These are phyloP conservation scores for Papilio glaucus DNA, from an alignment of 1,140 invertebrate genomes.

Conservation along the genomic window DNA sequence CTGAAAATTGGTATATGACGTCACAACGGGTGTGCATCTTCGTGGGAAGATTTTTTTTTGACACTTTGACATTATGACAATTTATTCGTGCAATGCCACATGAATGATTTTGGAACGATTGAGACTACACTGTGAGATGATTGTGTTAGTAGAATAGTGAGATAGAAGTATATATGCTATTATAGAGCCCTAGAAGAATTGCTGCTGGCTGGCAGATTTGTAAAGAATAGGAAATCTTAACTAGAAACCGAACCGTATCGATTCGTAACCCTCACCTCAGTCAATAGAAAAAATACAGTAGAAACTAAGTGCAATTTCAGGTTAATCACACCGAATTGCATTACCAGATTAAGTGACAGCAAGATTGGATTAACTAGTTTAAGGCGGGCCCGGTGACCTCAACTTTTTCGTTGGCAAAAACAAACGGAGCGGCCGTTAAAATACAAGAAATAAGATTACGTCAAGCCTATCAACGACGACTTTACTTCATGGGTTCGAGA, in stretches of 20 bases:
- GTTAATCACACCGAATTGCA: neutral
- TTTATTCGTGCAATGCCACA: too few species aligned
- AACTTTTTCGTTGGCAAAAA: constrained; percentile 13
- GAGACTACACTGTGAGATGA: too few species aligned
- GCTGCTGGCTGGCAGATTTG: neutral
- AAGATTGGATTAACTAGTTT: constrained; percentile 7
- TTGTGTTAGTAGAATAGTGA: too few species aligned
- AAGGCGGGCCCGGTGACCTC: constrained; percentile 25
- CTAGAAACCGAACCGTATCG: too few species aligned
- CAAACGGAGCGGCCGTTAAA: constrained; percentile 20
- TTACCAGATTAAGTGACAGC: constrained; percentile 16
- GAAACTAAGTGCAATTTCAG: neutral
- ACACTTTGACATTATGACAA: too few species aligned
- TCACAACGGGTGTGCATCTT: too few species aligned
- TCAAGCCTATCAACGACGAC: constrained; percentile 12
- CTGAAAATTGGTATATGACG: too few species aligned
- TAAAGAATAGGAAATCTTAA: neutral
- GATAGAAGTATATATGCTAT: too few species aligned
- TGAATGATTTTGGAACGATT: too few species aligned
- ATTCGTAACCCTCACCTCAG: too few species aligned
- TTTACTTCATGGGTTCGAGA: constrained; percentile 1
- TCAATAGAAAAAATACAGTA: neutral
- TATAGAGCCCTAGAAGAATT: too few species aligned
- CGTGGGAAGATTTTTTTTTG: too few species aligned
- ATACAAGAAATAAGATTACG: constrained; percentile 17